Conservation (phyloP, 2,113 vertebrate genomes). For the Delphinapterus leucas region DNA sequence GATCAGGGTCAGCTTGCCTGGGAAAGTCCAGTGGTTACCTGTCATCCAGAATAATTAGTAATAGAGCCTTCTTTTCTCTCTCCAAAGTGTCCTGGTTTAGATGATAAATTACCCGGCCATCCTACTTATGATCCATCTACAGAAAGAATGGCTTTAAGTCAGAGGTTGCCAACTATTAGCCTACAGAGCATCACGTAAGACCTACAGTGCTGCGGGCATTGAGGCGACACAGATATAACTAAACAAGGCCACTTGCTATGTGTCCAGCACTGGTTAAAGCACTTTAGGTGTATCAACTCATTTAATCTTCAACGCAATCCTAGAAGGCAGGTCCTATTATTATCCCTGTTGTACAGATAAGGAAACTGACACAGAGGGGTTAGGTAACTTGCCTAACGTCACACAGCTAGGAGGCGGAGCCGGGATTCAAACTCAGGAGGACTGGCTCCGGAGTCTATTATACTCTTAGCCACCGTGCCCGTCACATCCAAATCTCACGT, state of each 20-base stretch:
- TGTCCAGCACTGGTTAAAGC: background rate
- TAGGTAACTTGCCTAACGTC: background rate
- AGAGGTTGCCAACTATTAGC: background rate
- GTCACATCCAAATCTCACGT: background rate
- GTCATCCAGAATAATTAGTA: background rate
- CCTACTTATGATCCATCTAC: background rate
- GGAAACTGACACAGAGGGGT: background rate
- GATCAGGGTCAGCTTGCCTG: background rate
- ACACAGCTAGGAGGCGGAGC: background rate
- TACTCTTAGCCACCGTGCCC: background rate
- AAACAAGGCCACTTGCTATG: background rate
- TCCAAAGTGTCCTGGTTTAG: background rate
- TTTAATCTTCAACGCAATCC: background rate
- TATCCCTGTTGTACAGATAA: background rate
- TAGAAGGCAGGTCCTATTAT: background rate
- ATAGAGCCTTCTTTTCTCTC: background rate
- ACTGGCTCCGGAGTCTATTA: background rate
- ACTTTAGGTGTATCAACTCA: background rate
- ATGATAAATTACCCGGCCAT: background rate
- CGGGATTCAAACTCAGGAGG: background rate
- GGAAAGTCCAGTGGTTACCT: background rate
- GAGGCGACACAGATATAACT: background rate
- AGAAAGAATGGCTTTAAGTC: background rate
- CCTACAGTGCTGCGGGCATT: background rate
- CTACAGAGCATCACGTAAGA: background rate